Evolutionary conservation across 1,140 invertebrate species (phyloP).

Genomic region (Belonocnema kinseyi): DNA sequence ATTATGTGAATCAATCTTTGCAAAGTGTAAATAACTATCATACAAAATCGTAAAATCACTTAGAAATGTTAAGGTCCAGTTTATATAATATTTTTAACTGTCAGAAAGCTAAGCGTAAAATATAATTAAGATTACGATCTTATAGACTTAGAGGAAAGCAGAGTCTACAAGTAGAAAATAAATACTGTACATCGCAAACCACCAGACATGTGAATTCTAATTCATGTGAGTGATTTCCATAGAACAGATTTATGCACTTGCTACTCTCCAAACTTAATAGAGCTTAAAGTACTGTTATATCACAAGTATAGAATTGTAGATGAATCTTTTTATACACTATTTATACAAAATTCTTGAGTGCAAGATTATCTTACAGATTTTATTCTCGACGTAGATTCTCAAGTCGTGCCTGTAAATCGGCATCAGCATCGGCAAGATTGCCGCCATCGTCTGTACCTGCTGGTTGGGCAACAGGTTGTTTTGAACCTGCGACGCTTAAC

Average conservation of each 20-base stretch:
- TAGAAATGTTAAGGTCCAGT: background rate
- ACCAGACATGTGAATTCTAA: background rate
- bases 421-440: constrained; percentile 90
- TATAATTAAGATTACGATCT: too few relatives aligned
- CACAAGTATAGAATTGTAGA: constrained; percentile 44
- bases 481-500: constrained; percentile 68
- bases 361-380: constrained; percentile 50
- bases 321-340: constrained; percentile 48
- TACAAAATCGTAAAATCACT: constrained; percentile 16
- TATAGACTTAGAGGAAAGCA: background rate
- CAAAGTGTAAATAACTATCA: background rate
- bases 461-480: constrained; percentile 77
- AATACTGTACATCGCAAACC: background rate
- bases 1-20: background rate
- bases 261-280: constrained; percentile 37
- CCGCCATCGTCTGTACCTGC: constrained; percentile 74
- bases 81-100: background rate
- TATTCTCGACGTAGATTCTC: constrained; percentile 95
- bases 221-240: constrained; percentile 5
- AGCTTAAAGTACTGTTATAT: constrained; percentile 46
- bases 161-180: background rate
- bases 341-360: constrained; percentile 43
- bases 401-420: constrained; percentile 94
- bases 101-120: background rate
- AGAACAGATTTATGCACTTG: constrained; percentile 9